Percentiles rank a stretch among this genome's conserved stretches.
Conservation (phyloP, 2,797 vertebrate genomes). For the Vireo griseus region DNA sequence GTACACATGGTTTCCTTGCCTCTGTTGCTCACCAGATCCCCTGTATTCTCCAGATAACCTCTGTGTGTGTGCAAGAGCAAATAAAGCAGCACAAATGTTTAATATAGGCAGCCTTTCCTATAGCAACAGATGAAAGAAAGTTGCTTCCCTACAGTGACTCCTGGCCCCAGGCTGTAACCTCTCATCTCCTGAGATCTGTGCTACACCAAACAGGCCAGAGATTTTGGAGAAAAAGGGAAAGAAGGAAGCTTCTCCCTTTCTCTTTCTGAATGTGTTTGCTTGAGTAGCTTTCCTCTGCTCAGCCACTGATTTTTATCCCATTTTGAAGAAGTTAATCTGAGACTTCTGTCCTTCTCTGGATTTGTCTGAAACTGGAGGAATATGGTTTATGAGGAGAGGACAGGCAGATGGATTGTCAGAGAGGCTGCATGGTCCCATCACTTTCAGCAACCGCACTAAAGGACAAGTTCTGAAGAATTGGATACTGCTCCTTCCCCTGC, state of each 20-base stretch:
- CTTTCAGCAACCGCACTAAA: not conserved
- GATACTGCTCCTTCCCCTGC: not conserved
- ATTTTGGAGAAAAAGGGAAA: not conserved
- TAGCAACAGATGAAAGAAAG: not conserved
- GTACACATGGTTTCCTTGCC: not conserved
- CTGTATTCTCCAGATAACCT: not conserved
- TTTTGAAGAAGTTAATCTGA: not conserved
- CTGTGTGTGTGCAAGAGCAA: not conserved
- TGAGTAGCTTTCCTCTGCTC: not conserved
- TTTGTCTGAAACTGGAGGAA: not conserved
- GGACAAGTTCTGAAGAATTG: not conserved
- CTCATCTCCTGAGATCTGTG: fast-evolving
- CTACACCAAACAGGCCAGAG: not conserved
- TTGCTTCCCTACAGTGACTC: not conserved
- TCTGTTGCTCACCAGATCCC: not conserved
- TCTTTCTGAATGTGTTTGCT: not conserved
- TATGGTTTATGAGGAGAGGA: not conserved
- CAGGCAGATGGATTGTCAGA: not conserved
- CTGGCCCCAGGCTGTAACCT: not conserved
- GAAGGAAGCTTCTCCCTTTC: not conserved
- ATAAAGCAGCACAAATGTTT: slow-evolving; percentile 15
- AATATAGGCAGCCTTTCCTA: not conserved
- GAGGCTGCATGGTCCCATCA: not conserved
- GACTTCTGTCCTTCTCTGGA: not conserved
- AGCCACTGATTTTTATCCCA: not conserved